Evolutionary conservation across 2,797 vertebrate species (phyloP).

Genomic region (Mus minutoides): DNA sequence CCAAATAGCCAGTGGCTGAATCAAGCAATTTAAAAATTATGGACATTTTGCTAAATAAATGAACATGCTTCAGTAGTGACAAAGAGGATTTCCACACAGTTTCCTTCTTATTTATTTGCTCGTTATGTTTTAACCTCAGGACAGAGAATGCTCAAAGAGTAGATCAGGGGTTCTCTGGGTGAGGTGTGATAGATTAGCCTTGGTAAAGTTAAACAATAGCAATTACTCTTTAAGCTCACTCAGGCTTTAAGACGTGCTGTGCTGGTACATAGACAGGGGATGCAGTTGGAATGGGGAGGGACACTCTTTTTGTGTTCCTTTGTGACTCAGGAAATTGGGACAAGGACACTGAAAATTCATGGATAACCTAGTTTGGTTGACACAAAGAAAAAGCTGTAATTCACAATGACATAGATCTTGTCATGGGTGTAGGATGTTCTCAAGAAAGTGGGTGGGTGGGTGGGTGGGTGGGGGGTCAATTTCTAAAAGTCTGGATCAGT

Average conservation of each 20-base stretch:
- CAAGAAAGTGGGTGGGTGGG: background rate
- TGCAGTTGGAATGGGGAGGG: constrained; percentile 48
- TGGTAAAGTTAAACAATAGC: constrained; percentile 81
- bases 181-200: constrained; percentile 84
- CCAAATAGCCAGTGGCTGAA: constrained; percentile 79
- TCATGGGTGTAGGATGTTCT: background rate
- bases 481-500: background rate
- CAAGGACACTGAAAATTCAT: constrained; percentile 48
- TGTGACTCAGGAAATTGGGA: constrained; percentile 57
- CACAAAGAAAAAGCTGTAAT: constrained; percentile 47
- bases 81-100: constrained; percentile 73
- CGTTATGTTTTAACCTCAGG: constrained; percentile 84
- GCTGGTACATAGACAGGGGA: background rate
- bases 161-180: constrained; percentile 81
- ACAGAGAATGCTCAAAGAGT: constrained; percentile 77
- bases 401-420: constrained; percentile 16
- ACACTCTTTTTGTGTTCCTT: background rate
- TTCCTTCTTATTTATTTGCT: constrained; percentile 83
- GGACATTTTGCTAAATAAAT: constrained; percentile 82
- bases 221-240: constrained; percentile 80
- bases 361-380: constrained; percentile 60
- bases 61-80: constrained; percentile 71
- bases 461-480: background rate
- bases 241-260: constrained; percentile 40
- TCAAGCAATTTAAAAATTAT: constrained; percentile 84